Conservation (phyloP, 2,113 vertebrate species). For the Paramormyrops kingsleyae region DNA sequence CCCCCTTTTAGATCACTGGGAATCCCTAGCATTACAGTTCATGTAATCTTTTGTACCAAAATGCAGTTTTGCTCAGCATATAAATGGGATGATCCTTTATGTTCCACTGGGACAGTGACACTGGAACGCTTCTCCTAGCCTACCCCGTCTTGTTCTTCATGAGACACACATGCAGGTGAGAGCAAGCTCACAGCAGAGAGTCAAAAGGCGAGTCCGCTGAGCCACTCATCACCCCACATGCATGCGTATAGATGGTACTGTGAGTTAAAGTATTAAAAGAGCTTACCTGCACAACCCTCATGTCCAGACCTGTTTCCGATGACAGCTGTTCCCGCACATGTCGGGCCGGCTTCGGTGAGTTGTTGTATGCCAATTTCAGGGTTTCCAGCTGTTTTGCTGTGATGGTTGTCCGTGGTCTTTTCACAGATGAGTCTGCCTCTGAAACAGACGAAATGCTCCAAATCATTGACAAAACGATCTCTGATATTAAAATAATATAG, state of each 20-base stretch:
- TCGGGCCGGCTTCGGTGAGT: conserved; percentile 90
- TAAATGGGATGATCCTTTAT: neutral
- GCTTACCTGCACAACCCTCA: conserved; percentile 91
- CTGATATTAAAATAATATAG: neutral
- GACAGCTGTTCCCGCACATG: conserved; percentile 95
- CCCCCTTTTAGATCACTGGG: neutral
- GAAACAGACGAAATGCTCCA: conserved; percentile 24
- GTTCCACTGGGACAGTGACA: neutral
- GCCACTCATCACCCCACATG: neutral
- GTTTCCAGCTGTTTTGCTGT: conserved; percentile 97
- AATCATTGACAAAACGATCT: neutral
- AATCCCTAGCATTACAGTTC: neutral
- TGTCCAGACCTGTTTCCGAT: conserved; percentile 90
- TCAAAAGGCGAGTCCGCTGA: neutral
- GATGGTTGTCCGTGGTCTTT: conserved; percentile 92
- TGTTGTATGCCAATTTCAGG: conserved; percentile 93
- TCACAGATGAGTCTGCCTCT: conserved; percentile 94
- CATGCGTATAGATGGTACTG: conserved; percentile 34
- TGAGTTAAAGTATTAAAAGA: conserved; percentile 31
- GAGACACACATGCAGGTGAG: neutral
- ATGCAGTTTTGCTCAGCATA: neutral
- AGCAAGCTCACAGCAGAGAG: neutral
- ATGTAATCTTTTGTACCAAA: neutral
- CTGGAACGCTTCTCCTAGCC: neutral
- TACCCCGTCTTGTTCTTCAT: neutral